Evolutionary conservation across 2,888 invertebrate genomes (phyloP).

Genomic region (Drymonia ruficornis): DNA sequence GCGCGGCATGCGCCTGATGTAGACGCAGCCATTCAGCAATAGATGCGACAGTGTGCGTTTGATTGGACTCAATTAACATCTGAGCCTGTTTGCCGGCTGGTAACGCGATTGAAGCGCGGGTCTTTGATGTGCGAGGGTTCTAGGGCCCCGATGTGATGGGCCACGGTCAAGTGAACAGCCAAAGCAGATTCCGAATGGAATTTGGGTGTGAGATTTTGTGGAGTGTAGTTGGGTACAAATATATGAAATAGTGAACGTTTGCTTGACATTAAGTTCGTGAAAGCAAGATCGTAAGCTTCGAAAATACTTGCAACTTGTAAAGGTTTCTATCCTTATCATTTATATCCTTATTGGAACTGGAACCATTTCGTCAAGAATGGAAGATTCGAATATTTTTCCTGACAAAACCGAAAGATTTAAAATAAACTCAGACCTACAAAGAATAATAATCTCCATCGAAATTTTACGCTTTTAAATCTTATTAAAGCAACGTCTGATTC

Average conservation of each 20-base stretch:
- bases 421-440: too few relatives aligned
- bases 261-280: not conserved
- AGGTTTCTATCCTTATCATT: too few relatives aligned
- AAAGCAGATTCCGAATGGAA: slow-evolving; percentile 5
- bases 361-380: too few relatives aligned
- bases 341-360: too few relatives aligned
- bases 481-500: not conserved
- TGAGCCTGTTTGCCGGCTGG: slow-evolving; percentile 59
- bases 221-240: slow-evolving; percentile 2
- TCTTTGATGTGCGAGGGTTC: slow-evolving; percentile 36
- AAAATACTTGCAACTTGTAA: too few relatives aligned
- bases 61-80: slow-evolving; percentile 86
- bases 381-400: too few relatives aligned
- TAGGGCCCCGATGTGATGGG: slow-evolving; percentile 18
- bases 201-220: slow-evolving; percentile 11
- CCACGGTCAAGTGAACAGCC: slow-evolving; percentile 31
- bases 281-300: not conserved
- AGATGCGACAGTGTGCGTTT: slow-evolving; percentile 77
- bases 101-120: slow-evolving; percentile 47
- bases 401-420: too few relatives aligned
- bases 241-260: not conserved
- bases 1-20: too few relatives aligned
- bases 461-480: not conserved
- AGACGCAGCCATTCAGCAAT: slow-evolving; percentile 2
- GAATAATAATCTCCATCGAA: too few relatives aligned